Percentiles rank a stretch among this genome's conserved stretches.
Evolutionary conservation across 2,888 invertebrate species (phyloP).

Genomic region (Drosophila borealis): DNA sequence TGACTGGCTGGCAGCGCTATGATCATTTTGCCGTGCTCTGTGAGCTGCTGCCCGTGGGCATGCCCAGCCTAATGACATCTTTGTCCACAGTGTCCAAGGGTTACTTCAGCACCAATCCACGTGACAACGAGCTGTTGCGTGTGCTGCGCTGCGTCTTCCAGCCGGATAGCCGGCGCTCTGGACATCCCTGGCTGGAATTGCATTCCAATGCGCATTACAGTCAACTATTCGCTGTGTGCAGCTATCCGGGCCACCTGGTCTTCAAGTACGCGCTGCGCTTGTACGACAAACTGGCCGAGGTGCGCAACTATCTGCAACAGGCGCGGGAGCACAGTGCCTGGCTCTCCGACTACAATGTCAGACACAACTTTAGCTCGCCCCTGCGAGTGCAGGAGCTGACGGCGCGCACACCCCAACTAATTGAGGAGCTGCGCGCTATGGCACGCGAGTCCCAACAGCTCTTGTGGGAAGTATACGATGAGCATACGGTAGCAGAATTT

Average conservation of each 20-base stretch:
- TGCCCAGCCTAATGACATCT: constrained; percentile 88
- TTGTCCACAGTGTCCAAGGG: constrained; percentile 87
- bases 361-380: constrained; percentile 89
- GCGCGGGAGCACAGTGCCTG: constrained; percentile 86
- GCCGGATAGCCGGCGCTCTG: constrained; percentile 83
- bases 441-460: constrained; percentile 86
- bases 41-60: constrained; percentile 88
- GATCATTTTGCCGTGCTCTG: constrained; percentile 90
- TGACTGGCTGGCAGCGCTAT: constrained; percentile 86
- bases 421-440: constrained; percentile 86
- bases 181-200: constrained; percentile 86
- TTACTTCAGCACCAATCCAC: constrained; percentile 86
- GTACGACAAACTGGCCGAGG: constrained; percentile 83
- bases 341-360: constrained; percentile 90
- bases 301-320: constrained; percentile 82
- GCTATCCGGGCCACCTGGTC: constrained; percentile 88
- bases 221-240: constrained; percentile 88
- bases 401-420: constrained; percentile 86
- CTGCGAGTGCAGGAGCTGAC: constrained; percentile 88
- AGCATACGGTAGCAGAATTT: constrained; percentile 87
- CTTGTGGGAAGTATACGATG: constrained; percentile 87
- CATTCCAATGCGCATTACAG: constrained; percentile 87
- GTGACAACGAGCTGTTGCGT: constrained; percentile 85
- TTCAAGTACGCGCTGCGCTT: constrained; percentile 85
- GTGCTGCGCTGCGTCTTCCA: constrained; percentile 87